phyloP scores from a whole-genome alignment of 2,888 invertebrate genomes.

The Drosophila histrio region DNA sequence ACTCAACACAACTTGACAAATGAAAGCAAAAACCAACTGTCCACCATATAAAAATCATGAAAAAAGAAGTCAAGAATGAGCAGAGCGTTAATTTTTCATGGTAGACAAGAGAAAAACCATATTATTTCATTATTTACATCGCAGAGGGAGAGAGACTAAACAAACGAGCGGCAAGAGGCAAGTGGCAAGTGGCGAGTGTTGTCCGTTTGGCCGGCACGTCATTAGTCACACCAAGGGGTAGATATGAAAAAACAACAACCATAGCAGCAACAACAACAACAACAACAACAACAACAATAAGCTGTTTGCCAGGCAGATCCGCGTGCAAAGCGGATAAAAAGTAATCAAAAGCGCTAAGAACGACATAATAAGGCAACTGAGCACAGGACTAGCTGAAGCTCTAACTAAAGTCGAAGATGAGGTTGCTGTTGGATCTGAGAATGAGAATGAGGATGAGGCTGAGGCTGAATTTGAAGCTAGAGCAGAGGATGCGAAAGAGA shows the following conservation, averaged over 20 bases:
- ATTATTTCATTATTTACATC: conserved; percentile 79
- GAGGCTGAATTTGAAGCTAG: conserved; percentile 5
- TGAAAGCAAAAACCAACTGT: conserved; percentile 73
- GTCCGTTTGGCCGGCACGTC: conserved; percentile 64
- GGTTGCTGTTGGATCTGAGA: conserved; percentile 10
- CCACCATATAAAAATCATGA: conserved; percentile 47
- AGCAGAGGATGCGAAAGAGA: conserved; percentile 15
- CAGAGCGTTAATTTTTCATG: conserved; percentile 77
- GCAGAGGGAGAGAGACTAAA: background rate
- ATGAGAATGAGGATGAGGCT: background rate
- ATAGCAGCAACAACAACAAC: conserved; percentile 6
- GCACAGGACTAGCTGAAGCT: conserved; percentile 41
- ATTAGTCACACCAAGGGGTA: conserved; percentile 73
- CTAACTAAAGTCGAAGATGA: conserved; percentile 20
- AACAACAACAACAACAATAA: conserved; percentile 16
- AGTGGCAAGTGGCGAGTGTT: conserved; percentile 35
- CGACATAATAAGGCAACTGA: conserved; percentile 76
- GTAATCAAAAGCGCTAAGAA: conserved; percentile 78
- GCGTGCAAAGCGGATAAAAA: conserved; percentile 75
- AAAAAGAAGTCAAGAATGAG: conserved; percentile 49
- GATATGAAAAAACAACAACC: conserved; percentile 42
- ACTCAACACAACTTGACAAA: conserved; percentile 60
- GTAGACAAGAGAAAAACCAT: conserved; percentile 71
- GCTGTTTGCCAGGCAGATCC: conserved; percentile 57
- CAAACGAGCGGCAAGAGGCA: background rate